Percentiles rank a stretch among this genome's conserved stretches.
Evolutionary conservation across 2,113 vertebrate genomes (phyloP).

Genomic region (Chloroceryle aenea): DNA sequence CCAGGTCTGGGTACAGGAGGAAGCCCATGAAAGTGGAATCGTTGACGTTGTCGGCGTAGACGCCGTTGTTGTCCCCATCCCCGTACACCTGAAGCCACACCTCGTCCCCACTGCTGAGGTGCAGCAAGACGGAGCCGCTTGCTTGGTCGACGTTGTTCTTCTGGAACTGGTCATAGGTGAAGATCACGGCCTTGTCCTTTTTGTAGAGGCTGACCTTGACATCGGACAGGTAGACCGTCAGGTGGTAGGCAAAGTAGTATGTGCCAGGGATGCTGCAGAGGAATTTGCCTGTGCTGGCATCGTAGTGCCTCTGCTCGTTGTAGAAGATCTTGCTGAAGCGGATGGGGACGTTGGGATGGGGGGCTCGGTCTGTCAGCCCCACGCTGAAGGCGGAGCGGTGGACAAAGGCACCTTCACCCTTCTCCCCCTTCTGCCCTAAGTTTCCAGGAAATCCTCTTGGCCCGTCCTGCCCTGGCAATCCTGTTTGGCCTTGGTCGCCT

Average conservation of each 20-base stretch:
- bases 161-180: constrained; percentile 85
- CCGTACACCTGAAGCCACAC: constrained; percentile 86
- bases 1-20: constrained; percentile 79
- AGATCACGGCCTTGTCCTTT: constrained; percentile 78
- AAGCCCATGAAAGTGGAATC: constrained; percentile 87
- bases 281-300: constrained; percentile 83
- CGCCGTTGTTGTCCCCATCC: constrained; percentile 69
- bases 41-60: constrained; percentile 83
- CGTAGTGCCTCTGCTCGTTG: constrained; percentile 83
- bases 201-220: constrained; percentile 83
- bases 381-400: constrained; percentile 86
- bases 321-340: constrained; percentile 86
- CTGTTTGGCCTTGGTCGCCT: constrained; percentile 71
- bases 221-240: constrained; percentile 81
- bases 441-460: constrained; percentile 72
- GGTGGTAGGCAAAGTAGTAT: constrained; percentile 85
- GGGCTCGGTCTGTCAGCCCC: constrained; percentile 63
- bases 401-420: constrained; percentile 72
- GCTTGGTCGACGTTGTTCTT: constrained; percentile 82
- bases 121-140: constrained; percentile 77
- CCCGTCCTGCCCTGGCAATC: constrained; percentile 69
- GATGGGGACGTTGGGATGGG: constrained; percentile 79
- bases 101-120: constrained; percentile 78
- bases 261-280: constrained; percentile 78
- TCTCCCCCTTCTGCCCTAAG: constrained; percentile 77